phyloP scores from a whole-genome alignment of 1,140 invertebrate genomes.

The Thaumetopoea pityocampa region DNA sequence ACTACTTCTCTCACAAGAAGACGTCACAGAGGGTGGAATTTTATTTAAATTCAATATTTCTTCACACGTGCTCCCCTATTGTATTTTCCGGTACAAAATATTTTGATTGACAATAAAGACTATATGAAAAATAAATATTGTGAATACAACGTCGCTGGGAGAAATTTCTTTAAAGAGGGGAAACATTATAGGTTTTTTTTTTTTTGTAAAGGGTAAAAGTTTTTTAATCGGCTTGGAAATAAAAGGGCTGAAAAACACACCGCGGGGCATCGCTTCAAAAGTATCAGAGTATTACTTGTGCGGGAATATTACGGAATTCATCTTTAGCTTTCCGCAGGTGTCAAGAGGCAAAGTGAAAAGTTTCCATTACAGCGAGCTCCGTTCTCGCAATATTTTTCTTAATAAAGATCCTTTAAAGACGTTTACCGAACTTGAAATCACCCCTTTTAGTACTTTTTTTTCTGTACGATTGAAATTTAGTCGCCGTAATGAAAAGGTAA shows the following conservation, averaged over 20 bases:
- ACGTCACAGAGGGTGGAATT: slow-evolving; percentile 4
- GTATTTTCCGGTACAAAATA: slow-evolving; percentile 12
- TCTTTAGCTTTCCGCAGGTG: slow-evolving; percentile 41
- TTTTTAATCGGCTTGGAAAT: slow-evolving; percentile 36
- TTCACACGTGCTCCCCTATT: slow-evolving; percentile 12
- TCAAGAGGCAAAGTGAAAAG: slow-evolving; percentile 49
- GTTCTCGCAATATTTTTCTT: slow-evolving; percentile 37
- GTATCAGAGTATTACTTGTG: slow-evolving; percentile 12
- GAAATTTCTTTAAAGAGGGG: slow-evolving; percentile 4
- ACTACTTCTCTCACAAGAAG: neutral
- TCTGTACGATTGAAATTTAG: slow-evolving; percentile 48
- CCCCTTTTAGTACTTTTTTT: slow-evolving; percentile 26
- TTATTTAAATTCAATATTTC: slow-evolving; percentile 17
- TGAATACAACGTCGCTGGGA: slow-evolving; percentile 11
- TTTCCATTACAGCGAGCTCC: slow-evolving; percentile 39
- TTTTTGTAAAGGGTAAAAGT: slow-evolving; percentile 23
- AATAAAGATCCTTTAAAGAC: slow-evolving; percentile 27
- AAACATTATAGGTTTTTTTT: slow-evolving; percentile 11
- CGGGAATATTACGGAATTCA: slow-evolving; percentile 30
- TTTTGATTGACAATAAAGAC: slow-evolving; percentile 25
- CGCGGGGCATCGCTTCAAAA: slow-evolving; percentile 15
- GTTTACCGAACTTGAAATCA: slow-evolving; percentile 24
- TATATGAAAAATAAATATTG: slow-evolving; percentile 9
- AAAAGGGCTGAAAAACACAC: slow-evolving; percentile 24
- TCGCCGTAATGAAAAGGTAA: slow-evolving; percentile 62